These are phyloP conservation scores for Ia io DNA, from an alignment of 2,113 vertebrate species.

Conservation along the genomic window DNA sequence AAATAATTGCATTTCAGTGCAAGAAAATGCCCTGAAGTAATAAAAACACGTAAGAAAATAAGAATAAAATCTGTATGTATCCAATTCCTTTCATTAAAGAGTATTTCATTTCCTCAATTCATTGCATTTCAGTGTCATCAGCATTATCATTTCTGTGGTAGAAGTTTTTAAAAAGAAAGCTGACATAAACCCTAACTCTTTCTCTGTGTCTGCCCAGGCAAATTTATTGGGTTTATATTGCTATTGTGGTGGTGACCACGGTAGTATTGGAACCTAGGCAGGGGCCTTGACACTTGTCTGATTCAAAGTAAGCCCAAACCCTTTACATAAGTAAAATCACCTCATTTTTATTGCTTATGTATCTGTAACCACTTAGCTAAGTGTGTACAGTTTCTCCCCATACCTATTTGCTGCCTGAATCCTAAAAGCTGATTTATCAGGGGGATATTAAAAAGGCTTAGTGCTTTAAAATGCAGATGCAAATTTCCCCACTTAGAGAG, in stretches of 20 bases:
- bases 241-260: neutral
- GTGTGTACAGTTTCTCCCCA: conserved; percentile 61
- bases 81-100: neutral
- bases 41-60: neutral
- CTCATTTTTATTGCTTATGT: conserved; percentile 61
- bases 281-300: neutral
- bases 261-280: neutral
- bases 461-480: conserved; percentile 57
- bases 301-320: conserved; percentile 42
- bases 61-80: neutral
- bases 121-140: neutral
- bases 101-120: neutral
- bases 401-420: conserved; percentile 62
- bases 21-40: neutral
- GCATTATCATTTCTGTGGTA: neutral
- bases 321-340: conserved; percentile 49
- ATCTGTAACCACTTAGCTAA: conserved; percentile 58
- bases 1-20: neutral
- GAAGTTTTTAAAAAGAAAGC: neutral
- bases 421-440: conserved; percentile 67
- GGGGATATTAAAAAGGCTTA: conserved; percentile 67
- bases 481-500: conserved; percentile 49
- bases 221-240: neutral
- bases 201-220: neutral
- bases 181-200: neutral